These are phyloP conservation scores for Neolamprologus kungweensis DNA, from an alignment of 2,113 vertebrate genomes.

Conservation along the genomic window DNA sequence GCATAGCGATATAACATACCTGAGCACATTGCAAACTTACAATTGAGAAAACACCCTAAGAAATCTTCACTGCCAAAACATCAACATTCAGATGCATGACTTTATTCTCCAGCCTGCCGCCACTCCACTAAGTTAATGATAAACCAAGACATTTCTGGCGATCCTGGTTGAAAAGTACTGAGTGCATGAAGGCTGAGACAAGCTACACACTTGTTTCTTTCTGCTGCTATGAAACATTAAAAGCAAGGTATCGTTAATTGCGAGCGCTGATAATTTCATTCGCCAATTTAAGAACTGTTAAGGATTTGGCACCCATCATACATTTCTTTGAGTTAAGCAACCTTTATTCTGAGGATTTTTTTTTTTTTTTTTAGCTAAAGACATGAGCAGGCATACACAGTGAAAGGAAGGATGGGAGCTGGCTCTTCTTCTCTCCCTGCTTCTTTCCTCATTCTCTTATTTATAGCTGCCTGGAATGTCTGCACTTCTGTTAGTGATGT, in stretches of 20 bases:
- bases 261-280: neutral
- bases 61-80: neutral
- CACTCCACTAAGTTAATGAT: slow-evolving; percentile 13
- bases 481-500: slow-evolving; percentile 45
- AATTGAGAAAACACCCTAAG: neutral
- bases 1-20: neutral
- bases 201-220: neutral
- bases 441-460: slow-evolving; percentile 1
- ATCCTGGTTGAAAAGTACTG: neutral
- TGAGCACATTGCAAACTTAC: neutral
- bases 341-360: neutral
- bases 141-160: neutral
- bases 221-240: neutral
- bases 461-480: slow-evolving; percentile 32
- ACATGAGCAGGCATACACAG: neutral
- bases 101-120: neutral
- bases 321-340: neutral
- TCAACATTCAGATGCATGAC: neutral
- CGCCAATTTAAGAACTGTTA: neutral
- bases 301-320: neutral
- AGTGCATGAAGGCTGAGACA: neutral
- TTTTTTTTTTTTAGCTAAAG: neutral
- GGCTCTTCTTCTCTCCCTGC: neutral
- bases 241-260: neutral
- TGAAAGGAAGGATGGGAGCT: neutral